Evolutionary conservation across 2,888 invertebrate genomes (phyloP), one percentile per base, ranked within the genome.

Genomic region (Dynastes hyllus): DNA sequence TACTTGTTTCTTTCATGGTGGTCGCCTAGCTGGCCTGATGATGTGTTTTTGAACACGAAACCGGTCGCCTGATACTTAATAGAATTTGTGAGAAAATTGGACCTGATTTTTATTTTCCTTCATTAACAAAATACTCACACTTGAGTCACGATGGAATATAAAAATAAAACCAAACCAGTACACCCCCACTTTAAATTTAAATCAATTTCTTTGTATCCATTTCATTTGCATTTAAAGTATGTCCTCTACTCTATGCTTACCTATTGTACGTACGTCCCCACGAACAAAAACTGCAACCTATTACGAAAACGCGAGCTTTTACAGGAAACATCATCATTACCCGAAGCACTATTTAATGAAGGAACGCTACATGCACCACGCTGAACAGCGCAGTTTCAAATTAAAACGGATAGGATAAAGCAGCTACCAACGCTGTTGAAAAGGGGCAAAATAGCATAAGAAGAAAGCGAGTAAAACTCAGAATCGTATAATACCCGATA

Each of bases 321-420:
- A 53, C 53, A 53, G 45, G 53, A 53, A 13, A 53, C n/a, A 53
- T 53, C n/a, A 53, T 53, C 53, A 53, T 53, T 53, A 53, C 53
- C 53, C 53, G 53, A 16, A 53, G 53, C 53, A 53, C 53, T 53
- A 6, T 53, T 53, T 53, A 53, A 53, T 53, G 53, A 16, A n/a
- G 16, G 53, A 53, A n/a, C n/a, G 16, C 16, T 13, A 53, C 53
- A 53, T 53, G 8, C 2, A 53, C 53, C n/a, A n/a, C 2, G 53
- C n/a, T n/a, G 53, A n/a, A 37, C 32, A 5, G 53, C 4, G 53
- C 53, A 16, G 16, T 53, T 53, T 16, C n/a, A n/a, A 53, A n/a
- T 53, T 53, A 53, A 53, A 53, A 53, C 53, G 53, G 53, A 53
- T 53, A 16, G 53, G 13, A 53, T 53, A 53, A 53, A 53, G 16